Base-by-base conservation (phyloP, 2,888 invertebrate genomes). In the Zhengitettix transpicula region DNA sequence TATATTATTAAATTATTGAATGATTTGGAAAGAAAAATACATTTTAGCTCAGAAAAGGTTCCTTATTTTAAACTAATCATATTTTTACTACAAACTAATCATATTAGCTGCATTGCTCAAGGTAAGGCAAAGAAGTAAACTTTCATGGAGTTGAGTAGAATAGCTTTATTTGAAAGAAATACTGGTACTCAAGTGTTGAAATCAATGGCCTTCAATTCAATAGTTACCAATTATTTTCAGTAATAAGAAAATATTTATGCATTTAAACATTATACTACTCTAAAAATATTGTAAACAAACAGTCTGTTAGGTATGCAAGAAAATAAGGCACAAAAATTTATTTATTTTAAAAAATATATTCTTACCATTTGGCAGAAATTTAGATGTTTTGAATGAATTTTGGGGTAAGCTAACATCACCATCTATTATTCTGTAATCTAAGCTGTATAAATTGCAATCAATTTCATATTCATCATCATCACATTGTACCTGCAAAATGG, bases 341-440 rank as follows among this genome's bases (percentile, higher is more conserved):
- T n/a, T 58, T 17, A 2, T 55, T 14, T 41, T 14, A 12, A 40
- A 47, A 14, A 53, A 52, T 12, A 42, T n/a, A 59, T 40, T 68
- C 75, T 71, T 75, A 85, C 94, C 94, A 72, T 94, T 91, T 42
- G 94, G 92, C 69, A 86, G 84, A 71, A 93, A 93, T 73, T 92
- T 89, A 58, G 88, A 83, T 42, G 88, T 86, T 67, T 84, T 81
- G 69, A 91, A 86, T 56, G 88, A 85, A 72, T 92, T 91, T 55
- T 85, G 83, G 42, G 84, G 84, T 68, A 86, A 78, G 68, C 81
- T 81, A 67, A 89, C 87, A 75, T 93, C 91, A 60, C 91, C 92
- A 67, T 87, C 89, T 67, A 93, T 86, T 69, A 90, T 84, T 69
- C 89, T 81, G 71, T 89, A 89, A 71, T 92, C 89, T 62, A 92